Percentiles rank a stretch among this genome's conserved stretches.
These are phyloP conservation scores for Hypocryptadius cinnamomeus DNA, from an alignment of 2,113 vertebrate genomes.

Conservation along the genomic window DNA sequence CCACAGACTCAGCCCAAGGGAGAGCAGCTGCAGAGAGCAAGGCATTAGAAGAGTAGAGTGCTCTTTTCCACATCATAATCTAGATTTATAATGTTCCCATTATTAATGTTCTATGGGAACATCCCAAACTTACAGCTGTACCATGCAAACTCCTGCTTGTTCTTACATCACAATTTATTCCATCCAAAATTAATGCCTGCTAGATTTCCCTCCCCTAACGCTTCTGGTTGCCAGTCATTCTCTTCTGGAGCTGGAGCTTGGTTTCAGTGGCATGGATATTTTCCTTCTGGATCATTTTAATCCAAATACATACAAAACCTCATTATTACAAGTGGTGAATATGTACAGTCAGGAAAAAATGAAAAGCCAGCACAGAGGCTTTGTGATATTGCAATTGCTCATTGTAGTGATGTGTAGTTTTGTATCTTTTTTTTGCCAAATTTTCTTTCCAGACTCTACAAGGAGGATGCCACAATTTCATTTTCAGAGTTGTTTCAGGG, in stretches of 20 bases:
- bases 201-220: not conserved
- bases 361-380: not conserved
- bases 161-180: not conserved
- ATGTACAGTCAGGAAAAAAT: not conserved
- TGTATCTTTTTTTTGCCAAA: not conserved
- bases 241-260: not conserved
- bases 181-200: not conserved
- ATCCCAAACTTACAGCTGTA: rapidly evolving
- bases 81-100: not conserved
- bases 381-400: not conserved
- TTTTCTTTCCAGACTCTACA: not conserved
- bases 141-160: not conserved
- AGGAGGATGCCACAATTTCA: not conserved
- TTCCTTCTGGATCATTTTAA: not conserved
- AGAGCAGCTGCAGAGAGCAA: rapidly evolving
- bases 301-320: not conserved
- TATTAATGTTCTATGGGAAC: not conserved
- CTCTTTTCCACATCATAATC: not conserved
- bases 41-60: not conserved
- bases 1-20: not conserved
- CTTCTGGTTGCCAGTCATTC: not conserved
- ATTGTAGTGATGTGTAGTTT: not conserved
- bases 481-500: constrained; percentile 5
- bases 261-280: not conserved
- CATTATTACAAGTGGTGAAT: not conserved